Base-by-base conservation (phyloP, 2,113 vertebrate species). In the Plecotus auritus region DNA sequence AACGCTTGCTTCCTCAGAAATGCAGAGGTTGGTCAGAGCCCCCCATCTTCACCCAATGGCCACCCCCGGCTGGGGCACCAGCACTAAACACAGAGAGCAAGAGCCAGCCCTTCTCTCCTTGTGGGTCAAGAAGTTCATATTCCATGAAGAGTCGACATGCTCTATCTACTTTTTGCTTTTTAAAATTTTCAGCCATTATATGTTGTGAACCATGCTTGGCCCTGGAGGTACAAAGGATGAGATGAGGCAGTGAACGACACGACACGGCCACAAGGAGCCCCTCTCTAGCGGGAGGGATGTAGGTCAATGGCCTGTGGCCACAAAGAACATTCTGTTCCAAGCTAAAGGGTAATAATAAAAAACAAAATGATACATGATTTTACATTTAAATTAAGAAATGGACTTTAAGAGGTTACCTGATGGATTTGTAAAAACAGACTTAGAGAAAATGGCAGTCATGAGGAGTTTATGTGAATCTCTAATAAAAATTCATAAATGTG, bases 311-410 rank as follows among this genome's bases (percentile, higher is more conserved):
- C 30, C n/a, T 32, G 7, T 12, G 4, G 32, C 35, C 28, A 82
- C 32, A 81, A 49, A 76, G 22, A 81, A 32, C 22, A 70, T 30
- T 72, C 2, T 89, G 56, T 77, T 35, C 22, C 51, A 51, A 49
- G 37, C 49, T 66, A 56, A 90, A 49, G 70, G 8, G 5, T 26
- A 70, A 76, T 56, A 20, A 45, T 22, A 61, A 61, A 28, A 54
- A 54, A 42, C 7, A 92, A 91, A 89, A 92, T 73, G 26, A 42
- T 2, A 22, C 2, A 28, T 37, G 67, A 14, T 70, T 81, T 94
- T 91, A 86, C 4, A 76, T 14, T 95, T 59, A 70, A 66, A 40
- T 86, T 86, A 88, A 66, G 37, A 77, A 70, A 86, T 35, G 22
- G 40, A 74, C 14, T 40, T 74, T n/a, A 72, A 77, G 37, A 90